Evolutionary conservation across 2,113 vertebrate species (phyloP), one percentile per base, ranked within the genome.

Genomic region (Python bivittatus): DNA sequence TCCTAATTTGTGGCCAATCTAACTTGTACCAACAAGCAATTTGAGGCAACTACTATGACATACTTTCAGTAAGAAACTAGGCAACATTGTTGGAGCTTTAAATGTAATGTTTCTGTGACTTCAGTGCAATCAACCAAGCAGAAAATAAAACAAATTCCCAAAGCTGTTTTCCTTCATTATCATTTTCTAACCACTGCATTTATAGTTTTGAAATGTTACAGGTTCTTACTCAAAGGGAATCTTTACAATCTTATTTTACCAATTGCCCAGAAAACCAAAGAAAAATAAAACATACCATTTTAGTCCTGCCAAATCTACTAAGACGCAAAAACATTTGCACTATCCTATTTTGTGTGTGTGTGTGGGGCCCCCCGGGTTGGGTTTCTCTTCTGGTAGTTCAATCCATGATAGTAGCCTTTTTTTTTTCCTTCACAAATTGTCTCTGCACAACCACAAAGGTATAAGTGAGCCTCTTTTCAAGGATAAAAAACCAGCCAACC

Each of bases 41-140:
- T 90, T 92, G 60, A 95, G 42, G 58, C 88, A 93, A 90, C 44
- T 53, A 42, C 58, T 61, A 22, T 25, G 83, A 94, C 64, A 90
- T 3, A n/a, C 86, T 95, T 93, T 56, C 56, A 90, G 0, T 38
- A 15, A 10, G 11, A 11, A 89, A 29, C 10, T 12, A 94, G 23
- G 72, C 87, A 95, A 90, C 56, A 7, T 79, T 29, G 9, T 52
- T 84, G 0, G 88, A 85, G 2, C 1, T 52, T 93, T 84, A 0
- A 0, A 11, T 90, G 23, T 90, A 44, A 85, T 27, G 44, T 85
- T 85, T 85, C 42, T 86, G 25, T 53, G 29, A 86, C 84, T 86
- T 27, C 48, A 53, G 27, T 52, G 25, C 23, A 29, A 48, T 86
- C 84, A 86, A 48, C 29, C 27, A 29, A 86, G 13, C 48, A 86